phyloP scores from a whole-genome alignment of 1,140 invertebrate genomes.

The Hyphantria cunea region DNA sequence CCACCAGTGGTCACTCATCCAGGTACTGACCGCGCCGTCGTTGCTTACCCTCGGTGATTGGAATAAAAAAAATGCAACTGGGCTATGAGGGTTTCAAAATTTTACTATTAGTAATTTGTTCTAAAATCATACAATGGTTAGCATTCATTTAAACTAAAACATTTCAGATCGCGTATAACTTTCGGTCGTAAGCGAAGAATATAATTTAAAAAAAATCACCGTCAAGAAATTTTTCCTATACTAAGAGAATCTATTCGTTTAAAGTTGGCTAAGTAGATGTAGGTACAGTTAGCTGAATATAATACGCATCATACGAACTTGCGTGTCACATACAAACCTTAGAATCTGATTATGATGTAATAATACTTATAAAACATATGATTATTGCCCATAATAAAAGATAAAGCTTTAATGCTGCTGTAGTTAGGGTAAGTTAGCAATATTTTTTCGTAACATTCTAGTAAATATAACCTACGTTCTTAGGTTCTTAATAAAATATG shows the following conservation, averaged over 20 bases:
- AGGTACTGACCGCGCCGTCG: too few relatives aligned
- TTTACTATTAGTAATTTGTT: too few relatives aligned
- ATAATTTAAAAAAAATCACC: conserved; percentile 23
- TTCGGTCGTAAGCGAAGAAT: conserved; percentile 13
- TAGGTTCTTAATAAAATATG: too few relatives aligned
- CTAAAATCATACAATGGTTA: too few relatives aligned
- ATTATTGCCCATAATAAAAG: conserved; percentile 24
- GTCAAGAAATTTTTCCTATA: conserved; percentile 15
- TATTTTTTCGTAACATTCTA: neutral
- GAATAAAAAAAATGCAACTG: too few relatives aligned
- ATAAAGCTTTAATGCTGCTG: conserved; percentile 3
- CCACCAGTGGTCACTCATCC: too few relatives aligned
- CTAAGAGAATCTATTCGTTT: conserved; percentile 3
- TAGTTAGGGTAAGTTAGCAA: neutral
- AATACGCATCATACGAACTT: conserved; percentile 27
- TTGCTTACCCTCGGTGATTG: too few relatives aligned
- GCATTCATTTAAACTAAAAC: neutral
- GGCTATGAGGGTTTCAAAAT: too few relatives aligned
- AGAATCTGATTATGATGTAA: conserved; percentile 28
- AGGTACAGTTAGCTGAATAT: conserved; percentile 13
- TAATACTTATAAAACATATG: conserved; percentile 26
- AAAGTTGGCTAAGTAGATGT: conserved; percentile 13
- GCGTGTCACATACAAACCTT: conserved; percentile 22
- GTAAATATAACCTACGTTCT: too few relatives aligned
- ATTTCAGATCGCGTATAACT: conserved; percentile 1